Conservation (phyloP, 2,113 vertebrate genomes). For the Hyaena hyaena region DNA sequence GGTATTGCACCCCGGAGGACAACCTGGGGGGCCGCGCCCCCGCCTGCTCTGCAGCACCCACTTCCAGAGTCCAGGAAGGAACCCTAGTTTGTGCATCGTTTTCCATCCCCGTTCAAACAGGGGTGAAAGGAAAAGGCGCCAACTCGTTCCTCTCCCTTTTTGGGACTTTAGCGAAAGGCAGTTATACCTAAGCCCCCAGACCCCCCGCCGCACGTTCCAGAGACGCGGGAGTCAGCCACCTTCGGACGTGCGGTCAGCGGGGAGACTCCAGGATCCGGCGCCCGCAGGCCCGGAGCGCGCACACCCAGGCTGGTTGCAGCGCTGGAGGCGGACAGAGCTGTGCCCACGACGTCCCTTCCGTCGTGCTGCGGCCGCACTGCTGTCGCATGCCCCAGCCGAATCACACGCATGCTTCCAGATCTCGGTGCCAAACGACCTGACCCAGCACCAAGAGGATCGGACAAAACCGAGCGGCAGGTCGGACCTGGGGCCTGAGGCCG, state of each 20-base stretch:
- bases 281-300: background rate
- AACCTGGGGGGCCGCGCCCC: background rate
- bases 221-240: background rate
- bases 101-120: background rate
- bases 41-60: rapidly evolving
- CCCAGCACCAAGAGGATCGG: too few species aligned
- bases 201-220: background rate
- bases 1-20: background rate
- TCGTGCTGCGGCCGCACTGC: background rate
- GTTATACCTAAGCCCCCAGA: background rate
- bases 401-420: background rate
- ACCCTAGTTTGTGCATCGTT: background rate
- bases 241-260: too few species aligned
- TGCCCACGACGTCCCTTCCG: background rate
- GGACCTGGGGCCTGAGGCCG: background rate
- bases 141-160: background rate
- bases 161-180: background rate
- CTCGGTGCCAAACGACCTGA: background rate
- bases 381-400: background rate
- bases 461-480: rapidly evolving
- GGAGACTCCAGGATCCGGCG: background rate
- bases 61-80: background rate
- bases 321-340: background rate
- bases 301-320: background rate
- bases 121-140: background rate